Conservation (phyloP, 2,797 vertebrate species). For the Mastacembelus armatus region DNA sequence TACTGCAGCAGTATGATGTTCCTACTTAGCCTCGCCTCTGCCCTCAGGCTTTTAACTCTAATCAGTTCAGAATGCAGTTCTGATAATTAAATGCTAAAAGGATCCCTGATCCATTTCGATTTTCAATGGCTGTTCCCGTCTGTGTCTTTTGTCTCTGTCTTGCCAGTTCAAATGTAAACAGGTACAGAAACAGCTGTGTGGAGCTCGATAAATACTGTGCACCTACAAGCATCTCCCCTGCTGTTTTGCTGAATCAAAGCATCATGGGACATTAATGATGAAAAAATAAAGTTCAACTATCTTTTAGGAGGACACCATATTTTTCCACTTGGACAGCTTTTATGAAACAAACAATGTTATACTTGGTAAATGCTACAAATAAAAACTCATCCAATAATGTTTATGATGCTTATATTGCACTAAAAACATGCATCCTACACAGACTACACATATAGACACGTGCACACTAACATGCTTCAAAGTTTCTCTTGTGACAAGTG, state of each 20-base stretch:
- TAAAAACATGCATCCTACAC: constrained; percentile 6
- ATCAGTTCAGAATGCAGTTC: background rate
- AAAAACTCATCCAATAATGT: constrained; percentile 2
- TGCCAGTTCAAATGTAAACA: constrained; percentile 2
- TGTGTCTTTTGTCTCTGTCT: background rate
- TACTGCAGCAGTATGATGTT: background rate
- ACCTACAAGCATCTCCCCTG: background rate
- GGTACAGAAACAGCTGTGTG: background rate
- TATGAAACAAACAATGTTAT: background rate
- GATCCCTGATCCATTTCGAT: background rate
- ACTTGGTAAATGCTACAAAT: constrained; percentile 8
- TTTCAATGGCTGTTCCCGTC: background rate
- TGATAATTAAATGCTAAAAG: constrained; percentile 3
- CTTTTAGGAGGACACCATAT: background rate
- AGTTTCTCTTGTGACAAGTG: constrained; percentile 48
- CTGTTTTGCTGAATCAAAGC: constrained; percentile 3
- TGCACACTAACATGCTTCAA: constrained; percentile 43
- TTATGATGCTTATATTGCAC: constrained; percentile 9
- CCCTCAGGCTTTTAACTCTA: constrained; percentile 15
- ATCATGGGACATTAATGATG: background rate
- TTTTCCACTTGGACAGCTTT: constrained; percentile 13
- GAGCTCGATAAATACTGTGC: background rate
- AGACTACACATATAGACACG: background rate
- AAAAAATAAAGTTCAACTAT: background rate
- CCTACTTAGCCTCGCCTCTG: constrained; percentile 21